Evolutionary conservation across 2,888 invertebrate species (phyloP), one percentile per base, ranked within the genome.

Genomic region (Phymatocera aterrima): DNA sequence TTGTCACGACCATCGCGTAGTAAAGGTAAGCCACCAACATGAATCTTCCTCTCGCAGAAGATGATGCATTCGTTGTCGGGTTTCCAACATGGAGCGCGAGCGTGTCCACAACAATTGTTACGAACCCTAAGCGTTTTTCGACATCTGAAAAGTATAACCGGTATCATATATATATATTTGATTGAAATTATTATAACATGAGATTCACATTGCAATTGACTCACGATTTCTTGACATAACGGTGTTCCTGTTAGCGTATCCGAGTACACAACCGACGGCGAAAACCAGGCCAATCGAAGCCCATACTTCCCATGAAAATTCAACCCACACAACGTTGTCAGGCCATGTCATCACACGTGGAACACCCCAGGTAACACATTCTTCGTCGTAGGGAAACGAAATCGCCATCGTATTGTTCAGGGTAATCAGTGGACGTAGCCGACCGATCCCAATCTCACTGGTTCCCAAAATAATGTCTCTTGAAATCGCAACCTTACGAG

Each of bases 311-410:
- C 34, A 34, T 18, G 72, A 51, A 51, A 72, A 72, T 72, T 72
- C 72, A 1, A 72, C 21, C 31, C 43, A 37, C 10, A 72, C 51
- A 8, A 51, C 18, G 12, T 51, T 43, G 24, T 51, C 15, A n/a
- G 10, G 5, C 72, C 72, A 72, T n/a, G 15, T 51, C 0, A 72
- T 34, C 18, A 48, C 6, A n/a, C 72, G 48, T 3, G 72, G 72
- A 31, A 72, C 72, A 18, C 34, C 72, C 72, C 72, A 72, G 18
- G 51, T 34, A 10, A 72, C 31, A 28, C 72, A 72, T 72, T 72
- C 72, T 2, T 34, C 34, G 12, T 51, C 72, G 34, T 68, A 68
- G 2, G 68, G 28, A 6, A n/a, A 31, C 12, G 68, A 68, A 4
- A 15, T 5, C 24, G 28, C 15, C 5, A 28, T 0, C 6, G 1